Evolutionary conservation across 2,113 vertebrate genomes (phyloP).

Genomic region (Sylvia atricapilla): DNA sequence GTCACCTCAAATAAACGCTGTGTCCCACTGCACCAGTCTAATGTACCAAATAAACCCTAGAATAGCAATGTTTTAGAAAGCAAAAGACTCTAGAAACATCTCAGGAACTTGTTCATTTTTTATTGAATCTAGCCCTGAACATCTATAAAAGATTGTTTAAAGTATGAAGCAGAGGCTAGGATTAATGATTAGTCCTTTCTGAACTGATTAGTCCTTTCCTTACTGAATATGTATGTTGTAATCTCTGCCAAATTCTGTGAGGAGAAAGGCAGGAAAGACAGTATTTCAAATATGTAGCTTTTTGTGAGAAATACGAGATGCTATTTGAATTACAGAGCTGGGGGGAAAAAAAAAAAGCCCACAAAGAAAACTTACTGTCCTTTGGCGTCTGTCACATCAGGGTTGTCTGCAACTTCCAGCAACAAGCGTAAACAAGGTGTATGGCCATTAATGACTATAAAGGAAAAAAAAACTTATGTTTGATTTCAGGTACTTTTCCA

Average conservation of each 20-base stretch:
- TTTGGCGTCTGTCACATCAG: conserved; percentile 87
- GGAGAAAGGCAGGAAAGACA: neutral
- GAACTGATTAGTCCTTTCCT: too few species aligned
- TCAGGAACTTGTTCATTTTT: neutral
- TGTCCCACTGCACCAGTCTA: neutral
- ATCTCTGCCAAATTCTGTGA: conserved; percentile 5
- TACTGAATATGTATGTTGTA: neutral
- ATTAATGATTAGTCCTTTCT: neutral
- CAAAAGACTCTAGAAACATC: neutral
- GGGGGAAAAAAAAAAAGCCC: neutral
- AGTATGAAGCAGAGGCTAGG: neutral
- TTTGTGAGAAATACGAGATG: neutral
- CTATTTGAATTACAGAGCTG: neutral
- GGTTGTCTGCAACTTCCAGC: conserved; percentile 86
- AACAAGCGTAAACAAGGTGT: conserved; percentile 90
- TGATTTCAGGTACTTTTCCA: neutral
- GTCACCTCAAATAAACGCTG: neutral
- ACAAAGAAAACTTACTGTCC: conserved; percentile 87
- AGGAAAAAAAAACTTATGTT: neutral
- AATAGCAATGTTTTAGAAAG: neutral
- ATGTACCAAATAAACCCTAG: neutral
- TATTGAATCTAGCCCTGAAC: neutral
- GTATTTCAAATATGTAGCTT: neutral
- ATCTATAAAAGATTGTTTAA: neutral
- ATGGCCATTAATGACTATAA: conserved; percentile 92